Evolutionary conservation across 2,888 invertebrate species (phyloP), one percentile per base, ranked within the genome.

Genomic region (Drosophila pullipes): DNA sequence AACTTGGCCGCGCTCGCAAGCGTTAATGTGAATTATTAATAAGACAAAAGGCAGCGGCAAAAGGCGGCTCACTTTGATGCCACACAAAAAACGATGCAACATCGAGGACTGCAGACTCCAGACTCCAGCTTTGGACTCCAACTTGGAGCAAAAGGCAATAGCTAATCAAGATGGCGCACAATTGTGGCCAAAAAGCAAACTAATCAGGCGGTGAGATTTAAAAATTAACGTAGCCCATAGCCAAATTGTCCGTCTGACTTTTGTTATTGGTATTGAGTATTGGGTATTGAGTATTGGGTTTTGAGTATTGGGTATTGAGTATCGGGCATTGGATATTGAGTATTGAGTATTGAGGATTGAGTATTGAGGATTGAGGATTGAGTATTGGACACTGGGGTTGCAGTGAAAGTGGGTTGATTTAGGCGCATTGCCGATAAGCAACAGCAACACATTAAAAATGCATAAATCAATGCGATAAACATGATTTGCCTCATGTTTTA

Each of bases 391-490:
- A 52, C 44, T 65, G 69, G 57, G 65, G 31, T 44, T 61, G 74
- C 84, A 88, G 91, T 91, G 90, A 85, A 87, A 88, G 90, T 87
- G 90, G 72, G 91, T 83, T 92, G 91, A 91, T 91, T 92, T 90
- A 90, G 90, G 87, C 91, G 77, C 87, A 89, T 88, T 89, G 91
- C 85, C 92, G 93, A 93, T 93, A 93, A 93, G 92, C 91, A 92
- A 93, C 92, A 89, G 92, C 92, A 92, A 93, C 93, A 91, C 92
- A 93, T 93, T 93, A 93, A 93, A 93, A 93, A 92, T 91, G 92
- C 93, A 93, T 93, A 93, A 93, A 93, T 93, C 93, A 93, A 92
- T 90, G 93, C 92, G 93, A 93, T 93, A 93, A 93, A 92, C 93
- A 93, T 93, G 93, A 93, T 93, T 93, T 90, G 91, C 93, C 91